Conservation (phyloP, 2,797 vertebrate species). For the Dermochelys coriacea region DNA sequence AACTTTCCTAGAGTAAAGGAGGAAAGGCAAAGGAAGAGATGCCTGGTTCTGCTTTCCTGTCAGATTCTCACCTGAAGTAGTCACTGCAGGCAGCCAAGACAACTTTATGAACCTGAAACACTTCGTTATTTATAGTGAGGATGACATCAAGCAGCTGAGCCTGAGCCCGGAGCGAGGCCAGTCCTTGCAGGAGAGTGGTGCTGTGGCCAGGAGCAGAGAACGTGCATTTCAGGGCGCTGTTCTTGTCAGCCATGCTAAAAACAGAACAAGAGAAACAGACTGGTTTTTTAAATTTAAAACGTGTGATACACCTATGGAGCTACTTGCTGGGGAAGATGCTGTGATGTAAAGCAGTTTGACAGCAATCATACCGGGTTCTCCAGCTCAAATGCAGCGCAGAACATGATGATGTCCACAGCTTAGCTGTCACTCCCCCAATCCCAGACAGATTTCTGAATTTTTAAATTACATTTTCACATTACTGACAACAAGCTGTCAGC, state of each 20-base stretch:
- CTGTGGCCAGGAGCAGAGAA: constrained; percentile 97
- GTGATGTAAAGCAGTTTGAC: not conserved
- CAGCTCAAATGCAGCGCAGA: constrained; percentile 28
- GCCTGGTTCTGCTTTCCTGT: constrained; percentile 35
- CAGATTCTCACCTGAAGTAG: constrained; percentile 93
- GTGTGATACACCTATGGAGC: constrained; percentile 25
- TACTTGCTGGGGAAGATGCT: not conserved
- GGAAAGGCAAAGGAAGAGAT: not conserved
- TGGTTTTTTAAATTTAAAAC: constrained; percentile 34
- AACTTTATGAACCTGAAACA: constrained; percentile 95
- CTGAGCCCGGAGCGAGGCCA: constrained; percentile 91
- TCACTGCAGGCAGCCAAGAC: constrained; percentile 98
- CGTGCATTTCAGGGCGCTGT: constrained; percentile 91
- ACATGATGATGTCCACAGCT: constrained; percentile 16
- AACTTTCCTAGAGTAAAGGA: not conserved
- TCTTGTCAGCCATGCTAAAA: constrained; percentile 95
- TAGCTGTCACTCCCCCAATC: constrained; percentile 1
- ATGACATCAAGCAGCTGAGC: constrained; percentile 96
- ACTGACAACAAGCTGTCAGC: not conserved
- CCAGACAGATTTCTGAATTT: not conserved
- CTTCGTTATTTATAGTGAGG: constrained; percentile 92
- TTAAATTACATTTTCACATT: accelerated
- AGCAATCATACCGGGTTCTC: not conserved
- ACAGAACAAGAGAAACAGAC: constrained; percentile 69
- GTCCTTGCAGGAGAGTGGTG: constrained; percentile 91